Base-by-base conservation (phyloP, 2,797 vertebrate species). In the Bovichtus variegatus region DNA sequence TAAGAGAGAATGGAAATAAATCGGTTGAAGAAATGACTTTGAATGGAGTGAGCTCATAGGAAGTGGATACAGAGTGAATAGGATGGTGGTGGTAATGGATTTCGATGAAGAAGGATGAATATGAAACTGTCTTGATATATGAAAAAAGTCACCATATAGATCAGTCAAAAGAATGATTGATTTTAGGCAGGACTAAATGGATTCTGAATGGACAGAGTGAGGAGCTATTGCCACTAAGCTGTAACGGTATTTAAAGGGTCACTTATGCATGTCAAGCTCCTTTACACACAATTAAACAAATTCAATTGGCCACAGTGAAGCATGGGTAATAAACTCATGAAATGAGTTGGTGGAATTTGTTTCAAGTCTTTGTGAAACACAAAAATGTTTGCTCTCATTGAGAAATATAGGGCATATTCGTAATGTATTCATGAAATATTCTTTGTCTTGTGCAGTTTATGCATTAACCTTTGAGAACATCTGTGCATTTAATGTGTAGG, bases 231-330 rank as follows among this genome's bases (percentile, higher is more conserved):
- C 47, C 27, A 40, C 23, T 11, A 46, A 50, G 36, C 55, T 49
- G 34, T 25, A 27, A 7, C 5, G 57, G 7, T 67, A 62, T 67
- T 78, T 53, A 67, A 74, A 62, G 50, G 49, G 38, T 50, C 46
- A 31, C 38, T 43, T 49, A 25, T 4, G 40, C 16, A 9, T 19
- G 49, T 58, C 13, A 65, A 49, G 34, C 31, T 46, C 16, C 38
- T 72, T 58, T 7, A 61, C 19, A 59, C 15, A 46, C 40, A 47
- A 15, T 70, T 40, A 15, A 31, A 64, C 59, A 9, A 43, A 60
- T 53, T 36, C 44, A 61, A 51, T 43, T 57, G 34, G 15, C 19
- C 36, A 25, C 18, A 61, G 13, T 15, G 23, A 54, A 50, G 13
- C 9, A 70, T 27, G 8, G 27, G n/a, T 36, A 55, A 64, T 50